phyloP scores from a whole-genome alignment of 2,113 vertebrate genomes.

The Notechis scutatus region DNA sequence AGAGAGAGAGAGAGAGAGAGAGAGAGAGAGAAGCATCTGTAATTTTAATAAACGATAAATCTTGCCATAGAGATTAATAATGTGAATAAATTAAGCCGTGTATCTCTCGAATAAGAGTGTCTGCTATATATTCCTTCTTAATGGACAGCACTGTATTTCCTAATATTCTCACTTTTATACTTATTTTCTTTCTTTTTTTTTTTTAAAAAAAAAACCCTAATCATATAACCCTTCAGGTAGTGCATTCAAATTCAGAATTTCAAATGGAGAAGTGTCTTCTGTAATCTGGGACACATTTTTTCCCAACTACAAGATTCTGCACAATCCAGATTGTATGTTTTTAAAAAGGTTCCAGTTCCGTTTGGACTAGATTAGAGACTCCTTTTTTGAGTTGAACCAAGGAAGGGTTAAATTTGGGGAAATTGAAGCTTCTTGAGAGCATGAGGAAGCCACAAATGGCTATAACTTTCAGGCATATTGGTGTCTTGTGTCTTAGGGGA shows the following conservation, averaged over 20 bases:
- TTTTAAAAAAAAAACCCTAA: not conserved
- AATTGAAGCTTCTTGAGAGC: not conserved
- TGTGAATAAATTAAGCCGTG: not conserved
- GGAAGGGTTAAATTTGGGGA: not conserved
- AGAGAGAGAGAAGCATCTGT: not conserved
- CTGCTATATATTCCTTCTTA: not conserved
- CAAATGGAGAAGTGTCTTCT: not conserved
- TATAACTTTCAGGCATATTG: not conserved
- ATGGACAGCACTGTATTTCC: not conserved
- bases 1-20: too few species aligned
- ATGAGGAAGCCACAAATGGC: not conserved
- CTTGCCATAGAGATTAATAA: not conserved
- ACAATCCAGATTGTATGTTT: not conserved
- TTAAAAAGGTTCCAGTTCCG: not conserved
- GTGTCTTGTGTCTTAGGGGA: not conserved
- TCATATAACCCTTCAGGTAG: not conserved
- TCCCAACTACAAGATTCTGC: not conserved
- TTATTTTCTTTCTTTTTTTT: not conserved
- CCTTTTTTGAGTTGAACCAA: not conserved
- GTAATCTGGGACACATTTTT: not conserved
- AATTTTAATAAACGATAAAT: not conserved
- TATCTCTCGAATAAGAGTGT: not conserved
- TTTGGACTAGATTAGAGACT: not conserved
- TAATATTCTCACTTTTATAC: not conserved
- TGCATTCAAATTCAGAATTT: not conserved